Conservation (phyloP, 2,113 vertebrate species). For the Sialia sialis region DNA sequence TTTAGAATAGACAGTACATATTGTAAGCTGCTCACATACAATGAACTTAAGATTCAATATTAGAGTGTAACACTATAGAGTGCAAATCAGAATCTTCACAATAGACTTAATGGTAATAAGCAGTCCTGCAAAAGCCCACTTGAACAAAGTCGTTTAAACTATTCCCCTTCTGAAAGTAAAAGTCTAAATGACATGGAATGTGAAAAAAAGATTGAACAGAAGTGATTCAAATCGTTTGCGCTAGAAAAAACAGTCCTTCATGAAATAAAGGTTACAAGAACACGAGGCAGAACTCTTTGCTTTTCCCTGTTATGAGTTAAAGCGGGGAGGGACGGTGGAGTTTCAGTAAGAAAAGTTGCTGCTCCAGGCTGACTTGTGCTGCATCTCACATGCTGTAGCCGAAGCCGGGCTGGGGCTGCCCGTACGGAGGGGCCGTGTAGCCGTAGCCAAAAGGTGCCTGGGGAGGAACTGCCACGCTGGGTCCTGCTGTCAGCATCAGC, state of each 20-base stretch:
- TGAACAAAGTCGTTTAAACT: conserved; percentile 73
- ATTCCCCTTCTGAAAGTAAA: conserved; percentile 77
- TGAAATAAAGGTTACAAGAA: conserved; percentile 86
- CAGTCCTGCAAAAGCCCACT: conserved; percentile 74
- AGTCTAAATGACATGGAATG: conserved; percentile 93
- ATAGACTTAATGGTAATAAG: conserved; percentile 86
- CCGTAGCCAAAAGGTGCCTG: conserved; percentile 93
- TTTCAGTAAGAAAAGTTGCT: conserved; percentile 80
- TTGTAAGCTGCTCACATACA: conserved; percentile 90
- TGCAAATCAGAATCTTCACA: conserved; percentile 97
- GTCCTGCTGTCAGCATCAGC: conserved; percentile 96
- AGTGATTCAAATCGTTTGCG: conserved; percentile 80
- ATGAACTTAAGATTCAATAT: conserved; percentile 88
- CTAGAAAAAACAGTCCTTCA: conserved; percentile 95
- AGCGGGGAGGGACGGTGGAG: conserved; percentile 83
- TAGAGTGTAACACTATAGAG: conserved; percentile 93
- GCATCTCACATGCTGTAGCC: conserved; percentile 93
- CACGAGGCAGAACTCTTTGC: conserved; percentile 74
- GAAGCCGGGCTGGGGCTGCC: conserved; percentile 90
- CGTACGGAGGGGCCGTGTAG: conserved; percentile 90
- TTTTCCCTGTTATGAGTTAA: conserved; percentile 76
- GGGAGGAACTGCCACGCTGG: conserved; percentile 90
- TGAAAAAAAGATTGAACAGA: conserved; percentile 84
- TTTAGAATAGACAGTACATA: conserved; percentile 88
- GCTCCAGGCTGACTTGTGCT: conserved; percentile 70